phyloP scores from a whole-genome alignment of 2,888 invertebrate genomes.

The Galerucella calmariensis region DNA sequence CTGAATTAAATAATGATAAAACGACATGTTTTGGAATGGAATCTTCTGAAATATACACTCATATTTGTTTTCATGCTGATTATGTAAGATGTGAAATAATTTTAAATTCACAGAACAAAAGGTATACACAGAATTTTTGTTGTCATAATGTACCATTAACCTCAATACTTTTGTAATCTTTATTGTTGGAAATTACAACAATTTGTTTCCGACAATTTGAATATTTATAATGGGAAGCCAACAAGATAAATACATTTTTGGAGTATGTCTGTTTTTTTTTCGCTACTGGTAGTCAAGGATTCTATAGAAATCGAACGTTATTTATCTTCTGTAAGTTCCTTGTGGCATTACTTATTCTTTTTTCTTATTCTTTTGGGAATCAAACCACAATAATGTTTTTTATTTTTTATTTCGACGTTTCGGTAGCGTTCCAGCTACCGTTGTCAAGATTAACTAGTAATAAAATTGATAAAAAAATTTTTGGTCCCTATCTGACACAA shows the following conservation, averaged over 20 bases:
- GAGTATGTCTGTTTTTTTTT: neutral
- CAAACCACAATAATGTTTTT: no score
- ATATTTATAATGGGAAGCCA: constrained; percentile 10
- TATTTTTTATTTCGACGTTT: no score
- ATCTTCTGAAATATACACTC: neutral
- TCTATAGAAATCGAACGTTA: constrained; percentile 9
- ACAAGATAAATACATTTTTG: constrained; percentile 5
- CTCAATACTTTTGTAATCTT: constrained; percentile 25
- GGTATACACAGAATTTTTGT: constrained; percentile 15
- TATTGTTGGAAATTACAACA: constrained; percentile 18
- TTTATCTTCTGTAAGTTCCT: no score
- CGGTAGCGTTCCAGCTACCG: no score
- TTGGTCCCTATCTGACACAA: no score
- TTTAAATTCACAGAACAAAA: constrained; percentile 9
- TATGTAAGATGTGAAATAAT: constrained; percentile 13
- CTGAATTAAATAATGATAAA: neutral
- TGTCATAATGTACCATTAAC: constrained; percentile 22
- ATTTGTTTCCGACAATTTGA: constrained; percentile 20
- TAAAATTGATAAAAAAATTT: no score
- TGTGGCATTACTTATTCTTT: no score
- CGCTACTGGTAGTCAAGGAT: neutral
- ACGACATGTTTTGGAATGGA: neutral
- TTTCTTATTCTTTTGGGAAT: no score
- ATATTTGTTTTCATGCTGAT: neutral
- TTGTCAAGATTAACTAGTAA: no score